Percentiles rank a stretch among this genome's conserved stretches.
phyloP scores from a whole-genome alignment of 2,113 vertebrate species.

The Megaceryle torquata region DNA sequence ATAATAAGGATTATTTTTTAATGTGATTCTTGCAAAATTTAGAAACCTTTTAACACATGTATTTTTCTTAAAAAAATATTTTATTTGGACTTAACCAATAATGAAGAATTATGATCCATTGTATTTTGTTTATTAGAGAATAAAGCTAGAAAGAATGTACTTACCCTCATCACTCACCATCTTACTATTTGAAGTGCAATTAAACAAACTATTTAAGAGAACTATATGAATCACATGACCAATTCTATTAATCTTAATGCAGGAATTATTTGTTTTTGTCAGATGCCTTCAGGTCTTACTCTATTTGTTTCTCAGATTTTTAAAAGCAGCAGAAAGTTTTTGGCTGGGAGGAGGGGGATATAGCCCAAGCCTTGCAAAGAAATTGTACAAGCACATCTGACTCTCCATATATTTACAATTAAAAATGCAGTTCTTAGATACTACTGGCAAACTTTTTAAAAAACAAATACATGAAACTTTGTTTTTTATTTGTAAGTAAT shows the following conservation, averaged over 20 bases:
- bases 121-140: background rate
- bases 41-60: background rate
- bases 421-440: background rate
- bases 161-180: background rate
- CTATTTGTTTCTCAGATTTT: background rate
- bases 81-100: background rate
- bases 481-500: background rate
- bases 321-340: background rate
- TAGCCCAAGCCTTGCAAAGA: background rate
- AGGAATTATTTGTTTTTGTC: background rate
- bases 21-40: background rate
- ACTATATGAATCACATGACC: background rate
- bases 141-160: background rate
- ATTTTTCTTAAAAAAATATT: background rate
- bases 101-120: constrained; percentile 16
- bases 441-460: background rate
- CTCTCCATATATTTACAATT: background rate
- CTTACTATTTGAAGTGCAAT: background rate
- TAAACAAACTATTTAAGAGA: background rate
- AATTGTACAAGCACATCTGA: background rate
- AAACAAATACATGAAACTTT: background rate
- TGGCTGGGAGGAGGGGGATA: background rate
- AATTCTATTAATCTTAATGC: background rate
- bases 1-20: background rate
- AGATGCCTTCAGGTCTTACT: background rate